These are phyloP conservation scores for Elaphurus davidianus DNA, from an alignment of 2,113 vertebrate genomes.

Conservation along the genomic window DNA sequence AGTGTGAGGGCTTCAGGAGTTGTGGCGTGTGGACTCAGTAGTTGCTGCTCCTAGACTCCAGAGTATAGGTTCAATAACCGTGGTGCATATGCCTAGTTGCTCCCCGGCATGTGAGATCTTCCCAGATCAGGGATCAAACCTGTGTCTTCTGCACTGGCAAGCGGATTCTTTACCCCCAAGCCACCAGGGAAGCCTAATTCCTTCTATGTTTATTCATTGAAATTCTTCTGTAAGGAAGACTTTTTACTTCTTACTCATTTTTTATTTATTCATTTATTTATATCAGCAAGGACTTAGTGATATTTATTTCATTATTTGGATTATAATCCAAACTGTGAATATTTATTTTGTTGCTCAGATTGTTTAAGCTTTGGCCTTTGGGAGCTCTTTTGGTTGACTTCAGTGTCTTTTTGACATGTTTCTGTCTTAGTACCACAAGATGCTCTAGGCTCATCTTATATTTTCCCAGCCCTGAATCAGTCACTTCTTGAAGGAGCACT, in stretches of 20 bases:
- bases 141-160: background rate
- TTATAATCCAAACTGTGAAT: background rate
- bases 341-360: background rate
- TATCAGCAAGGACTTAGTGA: background rate
- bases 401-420: background rate
- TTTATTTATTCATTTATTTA: background rate
- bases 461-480: background rate
- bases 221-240: background rate
- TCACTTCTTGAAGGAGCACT: background rate
- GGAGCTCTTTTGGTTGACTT: background rate
- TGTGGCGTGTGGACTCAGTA: background rate
- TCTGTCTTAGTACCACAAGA: background rate
- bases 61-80: background rate
- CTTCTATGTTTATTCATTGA: background rate
- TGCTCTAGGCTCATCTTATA: background rate
- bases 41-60: background rate
- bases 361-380: background rate
- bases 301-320: background rate
- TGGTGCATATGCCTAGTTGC: background rate
- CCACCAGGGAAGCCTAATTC: background rate
- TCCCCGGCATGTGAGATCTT: background rate
- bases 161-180: background rate
- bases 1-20: background rate
- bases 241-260: background rate
- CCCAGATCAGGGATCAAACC: background rate